Percentiles rank a stretch among this genome's conserved stretches.
Evolutionary conservation across 2,888 invertebrate genomes (phyloP).

Genomic region (Drosophila yooni): DNA sequence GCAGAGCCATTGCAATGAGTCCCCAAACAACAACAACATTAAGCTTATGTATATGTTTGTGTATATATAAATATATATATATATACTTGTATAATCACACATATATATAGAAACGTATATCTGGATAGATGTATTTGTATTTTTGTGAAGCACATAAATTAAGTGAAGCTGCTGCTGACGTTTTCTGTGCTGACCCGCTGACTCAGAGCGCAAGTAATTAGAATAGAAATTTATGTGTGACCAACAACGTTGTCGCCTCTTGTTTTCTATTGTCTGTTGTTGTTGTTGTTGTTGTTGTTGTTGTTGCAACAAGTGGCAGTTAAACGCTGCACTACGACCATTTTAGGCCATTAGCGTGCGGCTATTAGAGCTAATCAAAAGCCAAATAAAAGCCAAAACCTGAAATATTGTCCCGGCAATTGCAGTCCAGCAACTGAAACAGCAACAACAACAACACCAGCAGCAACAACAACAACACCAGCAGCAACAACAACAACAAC

Average conservation of each 20-base stretch:
- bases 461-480: slow-evolving; percentile 19
- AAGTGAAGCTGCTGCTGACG: slow-evolving; percentile 45
- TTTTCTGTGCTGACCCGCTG: slow-evolving; percentile 39
- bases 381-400: slow-evolving; percentile 68
- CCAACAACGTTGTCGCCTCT: not conserved
- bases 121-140: not conserved
- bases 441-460: no score
- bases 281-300: slow-evolving; percentile 27
- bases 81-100: not conserved
- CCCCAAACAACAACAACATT: slow-evolving; percentile 10
- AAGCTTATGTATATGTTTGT: slow-evolving; percentile 1
- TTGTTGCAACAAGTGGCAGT: slow-evolving; percentile 58
- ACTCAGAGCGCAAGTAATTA: slow-evolving; percentile 68
- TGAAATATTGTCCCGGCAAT: slow-evolving; percentile 51
- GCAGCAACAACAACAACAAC: slow-evolving; percentile 23
- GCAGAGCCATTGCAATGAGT: slow-evolving; percentile 41
- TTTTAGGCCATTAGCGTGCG: slow-evolving; percentile 36
- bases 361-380: slow-evolving; percentile 78
- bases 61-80: slow-evolving; percentile 20
- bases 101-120: slow-evolving; percentile 12
- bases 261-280: slow-evolving; percentile 13
- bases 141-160: slow-evolving; percentile 63
- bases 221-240: slow-evolving; percentile 70
- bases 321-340: slow-evolving; percentile 26
- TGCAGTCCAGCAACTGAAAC: slow-evolving; percentile 21